These are phyloP conservation scores for Ciconia maguari DNA, from an alignment of 2,113 vertebrate species.

Conservation along the genomic window DNA sequence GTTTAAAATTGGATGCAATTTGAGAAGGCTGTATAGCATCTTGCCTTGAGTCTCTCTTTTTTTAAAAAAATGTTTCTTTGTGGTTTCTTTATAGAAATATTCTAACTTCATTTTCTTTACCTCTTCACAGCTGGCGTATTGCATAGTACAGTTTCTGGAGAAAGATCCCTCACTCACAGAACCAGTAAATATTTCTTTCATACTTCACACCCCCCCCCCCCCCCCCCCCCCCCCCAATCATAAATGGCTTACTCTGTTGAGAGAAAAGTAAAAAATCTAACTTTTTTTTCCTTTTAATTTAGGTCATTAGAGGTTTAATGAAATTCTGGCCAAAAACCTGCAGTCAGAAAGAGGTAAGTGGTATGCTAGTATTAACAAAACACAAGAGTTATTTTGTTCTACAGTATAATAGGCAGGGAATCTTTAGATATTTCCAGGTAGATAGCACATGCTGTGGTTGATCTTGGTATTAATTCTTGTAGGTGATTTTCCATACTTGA, in stretches of 20 bases:
- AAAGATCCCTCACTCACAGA: conserved; percentile 99
- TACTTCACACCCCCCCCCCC: too few relatives aligned
- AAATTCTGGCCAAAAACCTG: conserved; percentile 99
- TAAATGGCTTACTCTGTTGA: not conserved
- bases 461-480: not conserved
- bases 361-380: not conserved
- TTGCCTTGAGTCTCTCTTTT: not conserved
- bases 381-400: not conserved
- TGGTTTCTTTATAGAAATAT: not conserved
- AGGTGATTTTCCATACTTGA: not conserved
- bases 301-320: conserved; percentile 99
- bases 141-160: conserved; percentile 99
- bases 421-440: not conserved
- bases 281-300: conserved; percentile 42
- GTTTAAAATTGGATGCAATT: not conserved
- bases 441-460: not conserved
- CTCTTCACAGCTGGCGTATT: conserved; percentile 92
- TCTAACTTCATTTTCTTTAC: conserved; percentile 27
- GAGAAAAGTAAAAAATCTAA: not conserved
- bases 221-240: too few relatives aligned
- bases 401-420: not conserved
- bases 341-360: conserved; percentile 97
- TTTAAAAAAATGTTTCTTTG: not conserved
- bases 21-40: not conserved
- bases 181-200: conserved; percentile 81